Conservation (phyloP, 2,797 vertebrate genomes). For the Enteromius mattozi region DNA sequence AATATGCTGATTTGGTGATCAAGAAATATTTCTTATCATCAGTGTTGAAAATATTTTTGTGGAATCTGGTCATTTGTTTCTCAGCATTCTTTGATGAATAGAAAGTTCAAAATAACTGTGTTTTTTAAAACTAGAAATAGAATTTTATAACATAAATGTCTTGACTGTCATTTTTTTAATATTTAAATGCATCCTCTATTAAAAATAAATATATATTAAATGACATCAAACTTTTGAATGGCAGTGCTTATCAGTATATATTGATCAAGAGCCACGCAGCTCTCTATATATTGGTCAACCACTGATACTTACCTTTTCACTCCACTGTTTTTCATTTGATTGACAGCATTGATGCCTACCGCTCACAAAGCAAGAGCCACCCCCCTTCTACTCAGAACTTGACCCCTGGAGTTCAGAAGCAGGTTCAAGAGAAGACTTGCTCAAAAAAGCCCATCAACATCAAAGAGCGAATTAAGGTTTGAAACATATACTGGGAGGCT, state of each 20-base stretch:
- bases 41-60: neutral
- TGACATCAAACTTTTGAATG: neutral
- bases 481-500: neutral
- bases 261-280: neutral
- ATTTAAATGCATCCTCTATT: neutral
- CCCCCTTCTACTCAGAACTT: constrained; percentile 62
- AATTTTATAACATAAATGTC: neutral
- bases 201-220: neutral
- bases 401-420: constrained; percentile 66
- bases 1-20: neutral
- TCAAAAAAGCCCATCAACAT: constrained; percentile 63
- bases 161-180: neutral
- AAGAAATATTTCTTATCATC: neutral
- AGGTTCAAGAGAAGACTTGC: constrained; percentile 54
- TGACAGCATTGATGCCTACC: constrained; percentile 78
- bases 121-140: neutral
- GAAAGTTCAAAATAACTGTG: neutral
- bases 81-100: neutral
- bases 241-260: neutral
- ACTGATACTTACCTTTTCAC: neutral
- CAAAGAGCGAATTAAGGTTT: constrained; percentile 77
- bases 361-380: constrained; percentile 73
- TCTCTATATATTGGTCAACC: neutral
- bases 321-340: neutral
- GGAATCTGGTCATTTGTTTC: neutral